Evolutionary conservation across 2,888 invertebrate species (phyloP), one percentile per base, ranked within the genome.

Genomic region (Trissolcus brochymenae): DNA sequence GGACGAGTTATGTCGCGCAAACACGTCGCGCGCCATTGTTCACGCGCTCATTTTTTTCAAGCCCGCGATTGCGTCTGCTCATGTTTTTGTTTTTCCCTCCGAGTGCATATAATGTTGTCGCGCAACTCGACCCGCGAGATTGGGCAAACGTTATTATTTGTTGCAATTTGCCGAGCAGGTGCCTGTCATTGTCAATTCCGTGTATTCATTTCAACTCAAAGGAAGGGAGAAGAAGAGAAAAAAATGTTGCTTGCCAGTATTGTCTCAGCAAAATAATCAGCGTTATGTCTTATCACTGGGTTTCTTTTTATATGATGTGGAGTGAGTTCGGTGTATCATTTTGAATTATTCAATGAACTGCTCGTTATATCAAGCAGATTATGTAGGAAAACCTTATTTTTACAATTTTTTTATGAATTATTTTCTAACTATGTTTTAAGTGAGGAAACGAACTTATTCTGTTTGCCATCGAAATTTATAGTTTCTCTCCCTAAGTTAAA

Each of bases 151-250:
- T 86, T 85, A 87, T 88, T 87, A 87, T 86, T 87, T 87, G 85
- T 87, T 79, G 84, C 85, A 85, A 87, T 86, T 85, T 87, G 84
- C 85, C 84, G 85, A 88, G 85, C 84, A 86, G 85, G 86, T 86
- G 82, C 82, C 75, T 6, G 80, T 68, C 62, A 79, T 80, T 80
- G 79, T 79, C 46, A 51, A 41, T 54, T 16, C 21, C 72, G 21
- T 78, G 68, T 75, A 78, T 78, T 79, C 80, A 73, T 80, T 78
- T 61, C 51, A 55, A 65, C 61, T 53, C 85, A 82, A 84, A 83
- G 25, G 9, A 9, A 35, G 35, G 9, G 9, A 9, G 9, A 11
- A 35, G 35, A 25, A 4, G 25, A 4, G 35, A 7, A 29, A 35
- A 35, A 35, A n/a, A 46, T 16, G 46, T 84, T 85, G 83, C 80